A percentile compares a stretch with the other conserved stretches of the same genome.
phyloP scores from a whole-genome alignment of 2,888 invertebrate species.

The Perdita meconis region DNA sequence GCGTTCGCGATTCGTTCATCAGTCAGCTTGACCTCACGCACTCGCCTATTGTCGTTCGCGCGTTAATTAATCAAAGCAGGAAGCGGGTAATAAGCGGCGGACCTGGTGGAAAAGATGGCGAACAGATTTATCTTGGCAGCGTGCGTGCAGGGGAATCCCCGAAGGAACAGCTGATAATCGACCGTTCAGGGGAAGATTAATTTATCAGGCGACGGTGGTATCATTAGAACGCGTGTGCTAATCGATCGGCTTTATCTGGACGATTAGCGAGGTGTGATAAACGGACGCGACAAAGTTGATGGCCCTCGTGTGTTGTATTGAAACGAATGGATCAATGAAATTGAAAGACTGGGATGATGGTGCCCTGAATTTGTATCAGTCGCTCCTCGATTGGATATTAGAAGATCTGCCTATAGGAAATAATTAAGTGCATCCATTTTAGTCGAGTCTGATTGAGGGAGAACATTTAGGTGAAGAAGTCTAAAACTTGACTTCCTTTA shows the following conservation, averaged over 20 bases:
- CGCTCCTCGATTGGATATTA: too few relatives aligned
- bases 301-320: background rate
- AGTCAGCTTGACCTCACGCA: conserved; percentile 49
- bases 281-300: background rate
- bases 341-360: background rate
- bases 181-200: conserved; percentile 63
- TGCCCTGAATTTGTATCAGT: background rate
- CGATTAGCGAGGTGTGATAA: conserved; percentile 16
- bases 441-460: too few relatives aligned
- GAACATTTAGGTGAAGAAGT: too few relatives aligned
- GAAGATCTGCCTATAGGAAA: too few relatives aligned
- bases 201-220: conserved; percentile 52
- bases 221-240: conserved; percentile 41
- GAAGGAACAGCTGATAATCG: conserved; percentile 56
- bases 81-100: conserved; percentile 35
- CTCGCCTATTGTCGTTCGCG: conserved; percentile 45
- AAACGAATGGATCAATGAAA: background rate
- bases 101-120: conserved; percentile 45
- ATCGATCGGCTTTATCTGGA: conserved; percentile 47
- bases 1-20: conserved; percentile 55
- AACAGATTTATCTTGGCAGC: conserved; percentile 57
- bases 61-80: conserved; percentile 67
- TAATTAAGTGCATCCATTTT: too few relatives aligned
- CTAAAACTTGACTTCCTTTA: too few relatives aligned
- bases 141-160: conserved; percentile 28